Conservation (phyloP, 2,888 invertebrate genomes). For the Amaurobius ferox region DNA sequence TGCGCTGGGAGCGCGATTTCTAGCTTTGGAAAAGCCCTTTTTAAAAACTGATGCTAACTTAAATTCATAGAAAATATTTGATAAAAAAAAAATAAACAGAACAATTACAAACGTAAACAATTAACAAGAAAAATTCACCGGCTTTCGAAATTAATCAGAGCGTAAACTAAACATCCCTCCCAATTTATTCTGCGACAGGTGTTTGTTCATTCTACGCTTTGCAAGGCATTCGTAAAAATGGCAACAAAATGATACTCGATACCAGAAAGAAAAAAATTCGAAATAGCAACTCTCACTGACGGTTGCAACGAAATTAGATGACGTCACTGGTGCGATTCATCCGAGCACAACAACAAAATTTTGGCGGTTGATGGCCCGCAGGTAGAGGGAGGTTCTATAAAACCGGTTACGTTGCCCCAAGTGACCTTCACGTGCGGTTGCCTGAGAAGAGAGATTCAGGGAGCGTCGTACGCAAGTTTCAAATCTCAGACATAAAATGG, state of each 20-base stretch:
- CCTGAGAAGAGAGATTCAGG: constrained; percentile 48
- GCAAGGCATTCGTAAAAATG: neutral
- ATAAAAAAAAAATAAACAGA: too few species aligned
- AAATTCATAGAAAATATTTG: too few species aligned
- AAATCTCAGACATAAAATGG: constrained; percentile 66
- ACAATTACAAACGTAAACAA: too few species aligned
- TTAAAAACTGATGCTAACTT: too few species aligned
- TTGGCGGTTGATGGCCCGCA: constrained; percentile 54
- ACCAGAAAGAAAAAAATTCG: constrained; percentile 3
- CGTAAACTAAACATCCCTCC: neutral
- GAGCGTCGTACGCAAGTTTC: constrained; percentile 60
- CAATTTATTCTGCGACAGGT: constrained; percentile 18
- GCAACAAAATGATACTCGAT: neutral
- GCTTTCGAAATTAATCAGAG: constrained; percentile 4
- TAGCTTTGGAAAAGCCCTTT: too few species aligned
- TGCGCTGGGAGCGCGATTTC: too few species aligned
- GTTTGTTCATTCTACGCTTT: constrained; percentile 1
- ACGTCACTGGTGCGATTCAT: constrained; percentile 45
- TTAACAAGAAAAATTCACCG: too few species aligned
- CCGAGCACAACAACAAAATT: constrained; percentile 42
- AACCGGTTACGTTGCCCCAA: constrained; percentile 58
- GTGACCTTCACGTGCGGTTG: constrained; percentile 67
- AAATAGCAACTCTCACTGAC: constrained; percentile 25
- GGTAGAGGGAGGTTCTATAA: constrained; percentile 37
- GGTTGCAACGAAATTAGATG: constrained; percentile 45